These are phyloP conservation scores for Resseliella maxima DNA, from an alignment of 2,888 invertebrate species.

Conservation along the genomic window DNA sequence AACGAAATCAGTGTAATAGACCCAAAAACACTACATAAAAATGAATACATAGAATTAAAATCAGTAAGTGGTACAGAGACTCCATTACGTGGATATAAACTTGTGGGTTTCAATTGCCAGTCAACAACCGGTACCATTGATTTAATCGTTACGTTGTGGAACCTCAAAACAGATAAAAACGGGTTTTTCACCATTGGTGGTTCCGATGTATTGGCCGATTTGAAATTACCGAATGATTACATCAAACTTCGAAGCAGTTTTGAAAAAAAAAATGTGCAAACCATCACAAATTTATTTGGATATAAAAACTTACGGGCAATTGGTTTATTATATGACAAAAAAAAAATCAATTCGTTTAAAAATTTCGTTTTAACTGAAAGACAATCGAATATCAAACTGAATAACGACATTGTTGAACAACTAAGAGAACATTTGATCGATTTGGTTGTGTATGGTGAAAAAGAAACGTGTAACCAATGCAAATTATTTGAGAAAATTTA, in stretches of 20 bases:
- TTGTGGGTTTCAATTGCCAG: neutral
- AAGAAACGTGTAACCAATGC: neutral
- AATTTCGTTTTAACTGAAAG: neutral
- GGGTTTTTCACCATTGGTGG: neutral
- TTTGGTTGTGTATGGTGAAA: slow-evolving; percentile 9
- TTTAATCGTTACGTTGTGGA: neutral
- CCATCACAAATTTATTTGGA: neutral
- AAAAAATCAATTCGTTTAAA: neutral
- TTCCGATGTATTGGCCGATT: neutral
- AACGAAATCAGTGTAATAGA: neutral
- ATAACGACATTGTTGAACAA: neutral
- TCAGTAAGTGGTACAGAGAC: neutral
- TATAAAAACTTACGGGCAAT: neutral
- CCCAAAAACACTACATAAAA: neutral
- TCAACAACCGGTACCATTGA: neutral
- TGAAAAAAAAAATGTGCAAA: neutral
- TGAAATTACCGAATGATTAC: neutral
- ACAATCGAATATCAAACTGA: neutral
- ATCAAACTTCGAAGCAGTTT: neutral
- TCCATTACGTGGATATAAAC: neutral
- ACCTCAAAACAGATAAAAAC: neutral
- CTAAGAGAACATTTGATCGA: neutral
- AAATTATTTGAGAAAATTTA: neutral
- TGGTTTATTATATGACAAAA: neutral
- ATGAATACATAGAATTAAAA: neutral